Evolutionary conservation across 2,888 invertebrate species (phyloP).

Genomic region (Platycheirus rosarum): DNA sequence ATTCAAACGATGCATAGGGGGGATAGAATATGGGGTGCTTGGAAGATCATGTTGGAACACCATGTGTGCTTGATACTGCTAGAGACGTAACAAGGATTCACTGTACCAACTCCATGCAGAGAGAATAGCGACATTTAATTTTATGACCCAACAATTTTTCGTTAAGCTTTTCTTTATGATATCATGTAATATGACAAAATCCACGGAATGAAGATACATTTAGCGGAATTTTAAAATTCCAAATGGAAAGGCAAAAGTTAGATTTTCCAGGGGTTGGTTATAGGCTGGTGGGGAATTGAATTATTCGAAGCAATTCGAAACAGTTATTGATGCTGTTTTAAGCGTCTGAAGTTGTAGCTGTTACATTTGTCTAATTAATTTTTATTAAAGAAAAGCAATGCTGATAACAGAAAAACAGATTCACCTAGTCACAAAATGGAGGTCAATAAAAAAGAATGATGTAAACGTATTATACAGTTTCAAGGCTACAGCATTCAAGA

Average conservation of each 20-base stretch:
- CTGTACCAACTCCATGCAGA: background rate
- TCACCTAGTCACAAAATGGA: too few relatives aligned
- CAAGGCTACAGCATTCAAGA: too few relatives aligned
- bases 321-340: background rate
- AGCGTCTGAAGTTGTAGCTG: too few relatives aligned
- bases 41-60: slow-evolving; percentile 4
- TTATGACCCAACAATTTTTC: slow-evolving; percentile 67
- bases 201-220: background rate
- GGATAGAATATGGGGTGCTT: background rate
- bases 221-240: background rate
- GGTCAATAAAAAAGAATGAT: too few relatives aligned
- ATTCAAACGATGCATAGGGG: background rate
- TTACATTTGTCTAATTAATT: too few relatives aligned
- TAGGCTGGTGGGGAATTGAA: background rate
- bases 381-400: too few relatives aligned
- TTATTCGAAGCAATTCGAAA: background rate
- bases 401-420: too few relatives aligned
- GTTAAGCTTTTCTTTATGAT: slow-evolving; percentile 35
- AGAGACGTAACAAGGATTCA: slow-evolving; percentile 17
- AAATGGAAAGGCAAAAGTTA: slow-evolving; percentile 4
- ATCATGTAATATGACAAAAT: slow-evolving; percentile 32
- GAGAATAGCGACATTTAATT: slow-evolving; percentile 53
- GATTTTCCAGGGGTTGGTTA: slow-evolving; percentile 9
- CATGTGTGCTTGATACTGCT: slow-evolving; percentile 17
- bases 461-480: too few relatives aligned